phyloP scores from a whole-genome alignment of 2,113 vertebrate genomes.

The Herpailurus yagouaroundi region DNA sequence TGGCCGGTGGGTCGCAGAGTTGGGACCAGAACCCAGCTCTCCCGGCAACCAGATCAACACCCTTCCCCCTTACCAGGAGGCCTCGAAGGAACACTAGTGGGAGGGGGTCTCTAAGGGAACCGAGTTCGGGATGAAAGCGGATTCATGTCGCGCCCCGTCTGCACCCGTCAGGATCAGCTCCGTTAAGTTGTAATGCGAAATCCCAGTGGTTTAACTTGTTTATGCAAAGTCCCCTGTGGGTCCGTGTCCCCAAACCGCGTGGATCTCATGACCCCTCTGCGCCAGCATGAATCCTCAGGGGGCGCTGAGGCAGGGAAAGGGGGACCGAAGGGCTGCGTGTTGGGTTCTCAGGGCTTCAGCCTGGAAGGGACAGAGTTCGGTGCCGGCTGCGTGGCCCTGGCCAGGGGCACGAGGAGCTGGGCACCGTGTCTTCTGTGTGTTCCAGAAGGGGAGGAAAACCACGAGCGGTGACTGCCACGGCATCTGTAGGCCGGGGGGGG shows the following conservation, averaged over 20 bases:
- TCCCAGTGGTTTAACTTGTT: background rate
- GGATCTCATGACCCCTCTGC: background rate
- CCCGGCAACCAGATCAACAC: background rate
- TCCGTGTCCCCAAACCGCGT: background rate
- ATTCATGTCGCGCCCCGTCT: background rate
- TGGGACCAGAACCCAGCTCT: background rate
- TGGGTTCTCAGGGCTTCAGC: background rate
- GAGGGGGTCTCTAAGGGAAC: background rate
- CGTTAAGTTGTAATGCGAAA: background rate
- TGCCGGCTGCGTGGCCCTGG: background rate
- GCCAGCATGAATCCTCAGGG: background rate
- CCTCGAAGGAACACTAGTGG: background rate
- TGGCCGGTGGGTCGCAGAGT: background rate
- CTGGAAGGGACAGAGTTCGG: background rate
- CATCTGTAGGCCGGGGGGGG: too few relatives aligned
- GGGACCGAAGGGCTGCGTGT: background rate
- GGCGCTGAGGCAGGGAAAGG: background rate
- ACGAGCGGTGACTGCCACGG: rapidly evolving
- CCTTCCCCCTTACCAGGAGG: background rate
- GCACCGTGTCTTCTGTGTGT: background rate
- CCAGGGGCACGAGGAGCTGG: background rate
- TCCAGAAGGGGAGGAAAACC: background rate
- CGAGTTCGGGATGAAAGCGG: background rate
- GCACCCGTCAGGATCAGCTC: background rate
- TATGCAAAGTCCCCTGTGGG: background rate